Evolutionary conservation across 2,888 invertebrate species (phyloP).

Genomic region (Cheilosia variabilis): DNA sequence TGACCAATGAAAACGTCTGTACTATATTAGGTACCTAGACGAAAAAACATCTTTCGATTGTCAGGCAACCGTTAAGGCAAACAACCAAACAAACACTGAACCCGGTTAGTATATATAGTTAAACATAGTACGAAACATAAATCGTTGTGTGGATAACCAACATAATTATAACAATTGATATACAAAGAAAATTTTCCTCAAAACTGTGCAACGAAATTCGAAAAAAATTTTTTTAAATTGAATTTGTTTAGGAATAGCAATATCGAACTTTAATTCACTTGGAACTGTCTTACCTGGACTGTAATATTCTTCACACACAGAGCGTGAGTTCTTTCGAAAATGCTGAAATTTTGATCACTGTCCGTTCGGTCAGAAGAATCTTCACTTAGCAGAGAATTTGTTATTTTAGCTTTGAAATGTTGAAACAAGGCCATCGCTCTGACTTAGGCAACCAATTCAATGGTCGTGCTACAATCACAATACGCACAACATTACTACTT

Average conservation of each 20-base stretch:
- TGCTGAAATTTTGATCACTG: slow-evolving; percentile 13
- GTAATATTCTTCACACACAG: slow-evolving; percentile 13
- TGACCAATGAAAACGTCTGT: too few relatives aligned
- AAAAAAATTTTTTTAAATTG: background rate
- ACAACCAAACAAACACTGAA: too few relatives aligned
- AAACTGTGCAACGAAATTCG: background rate
- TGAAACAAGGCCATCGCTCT: slow-evolving; percentile 50
- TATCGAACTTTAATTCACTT: background rate
- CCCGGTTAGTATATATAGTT: too few relatives aligned
- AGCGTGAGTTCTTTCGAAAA: slow-evolving; percentile 53
- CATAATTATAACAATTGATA: too few relatives aligned
- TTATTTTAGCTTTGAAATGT: slow-evolving; percentile 51
- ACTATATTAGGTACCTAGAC: too few relatives aligned
- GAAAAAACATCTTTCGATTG: too few relatives aligned
- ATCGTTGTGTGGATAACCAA: too few relatives aligned
- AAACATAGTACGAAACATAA: too few relatives aligned
- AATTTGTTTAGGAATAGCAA: background rate
- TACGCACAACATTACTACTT: background rate
- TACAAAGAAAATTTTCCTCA: too few relatives aligned
- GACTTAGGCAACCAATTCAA: background rate
- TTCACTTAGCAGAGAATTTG: slow-evolving; percentile 30
- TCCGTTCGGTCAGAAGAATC: background rate
- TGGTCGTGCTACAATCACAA: background rate
- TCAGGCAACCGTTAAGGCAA: too few relatives aligned
- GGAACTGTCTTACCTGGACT: slow-evolving; percentile 11